Evolutionary conservation across 2,113 vertebrate genomes (phyloP), one percentile per base, ranked within the genome.

Genomic region (Eptatretus burgeri): DNA sequence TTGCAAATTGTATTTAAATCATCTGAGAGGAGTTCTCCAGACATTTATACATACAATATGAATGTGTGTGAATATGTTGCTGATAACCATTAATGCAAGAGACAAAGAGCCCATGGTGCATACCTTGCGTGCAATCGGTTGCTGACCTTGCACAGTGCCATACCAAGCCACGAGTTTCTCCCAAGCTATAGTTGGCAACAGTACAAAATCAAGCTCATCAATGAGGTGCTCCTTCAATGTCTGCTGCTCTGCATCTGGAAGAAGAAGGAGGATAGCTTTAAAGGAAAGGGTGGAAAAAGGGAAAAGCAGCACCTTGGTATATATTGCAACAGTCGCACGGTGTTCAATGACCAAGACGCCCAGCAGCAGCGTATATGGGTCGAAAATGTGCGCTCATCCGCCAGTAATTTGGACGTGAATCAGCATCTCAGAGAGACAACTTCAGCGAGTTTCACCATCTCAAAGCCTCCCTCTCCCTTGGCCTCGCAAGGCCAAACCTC

Each of bases 121-220:
- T 80, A 98, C 91, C 85, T 93, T 95, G 67, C 87, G 82, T 68
- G 86, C 81, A 67, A 98, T 89, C 72, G 91, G 85, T 71, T 98
- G 83, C 71, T 95, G 89, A 70, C 75, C 73, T 18, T 86, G 84
- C 67, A 77, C 79, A 69, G 94, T 66, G 1, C 81, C 85, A 68
- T 98, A 98, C 91, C 91, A 98, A 76, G 87, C 93, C 72, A 95
- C 81, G 51, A 98, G 78, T 72, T 89, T 91, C 74, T 85, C 94
- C 91, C 91, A 98, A 71, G 88, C 89, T 69, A 93, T 85, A 17
- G 87, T 94, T 50, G 91, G 91, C 67, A 98, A 78, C 67, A 98
- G 76, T 72, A 98, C 93, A 71, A 94, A 98, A 74, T 98, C 89
- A 68, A 98, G 75, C 74, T 98, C 91, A 73, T 95, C 91, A 62